phyloP scores from a whole-genome alignment of 2,797 vertebrate species.

The Cyprinella venusta region DNA sequence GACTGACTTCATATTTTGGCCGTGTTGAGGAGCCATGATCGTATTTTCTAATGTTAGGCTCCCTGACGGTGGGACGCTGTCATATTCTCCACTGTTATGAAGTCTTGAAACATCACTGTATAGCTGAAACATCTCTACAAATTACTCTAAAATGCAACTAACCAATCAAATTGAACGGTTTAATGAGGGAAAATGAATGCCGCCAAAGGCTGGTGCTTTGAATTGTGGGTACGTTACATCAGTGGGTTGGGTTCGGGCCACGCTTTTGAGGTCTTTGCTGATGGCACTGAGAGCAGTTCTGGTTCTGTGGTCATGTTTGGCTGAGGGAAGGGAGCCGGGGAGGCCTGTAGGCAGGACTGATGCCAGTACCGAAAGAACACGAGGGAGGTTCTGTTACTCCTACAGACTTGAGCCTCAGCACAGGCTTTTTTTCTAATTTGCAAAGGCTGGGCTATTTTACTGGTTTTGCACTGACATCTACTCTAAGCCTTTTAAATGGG shows the following conservation, averaged over 20 bases:
- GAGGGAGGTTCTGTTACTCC: slow-evolving; percentile 40
- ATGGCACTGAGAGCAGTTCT: slow-evolving; percentile 39
- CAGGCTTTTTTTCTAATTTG: background rate
- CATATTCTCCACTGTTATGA: slow-evolving; percentile 58
- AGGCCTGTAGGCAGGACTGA: slow-evolving; percentile 14
- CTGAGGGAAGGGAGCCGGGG: slow-evolving; percentile 56
- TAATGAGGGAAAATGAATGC: slow-evolving; percentile 24
- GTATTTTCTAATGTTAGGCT: slow-evolving; percentile 30
- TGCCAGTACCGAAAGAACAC: slow-evolving; percentile 43
- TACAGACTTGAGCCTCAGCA: slow-evolving; percentile 58
- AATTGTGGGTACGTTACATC: slow-evolving; percentile 3
- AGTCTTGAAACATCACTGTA: slow-evolving; percentile 20
- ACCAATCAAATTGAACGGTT: slow-evolving; percentile 23
- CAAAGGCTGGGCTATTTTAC: background rate
- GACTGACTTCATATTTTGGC: slow-evolving; percentile 66
- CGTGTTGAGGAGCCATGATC: slow-evolving; percentile 28
- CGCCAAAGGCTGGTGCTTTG: background rate
- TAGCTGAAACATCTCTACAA: slow-evolving; percentile 30
- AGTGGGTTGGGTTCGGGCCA: slow-evolving; percentile 5
- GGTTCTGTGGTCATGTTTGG: slow-evolving; percentile 76
- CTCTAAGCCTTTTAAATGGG: background rate
- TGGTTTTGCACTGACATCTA: background rate
- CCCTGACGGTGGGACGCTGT: slow-evolving; percentile 49
- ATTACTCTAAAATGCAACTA: slow-evolving; percentile 6
- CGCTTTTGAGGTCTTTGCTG: background rate